A percentile compares a stretch with the other conserved stretches of the same genome.
Conservation (phyloP, 2,888 invertebrate species). For the Cephus nigrinus region DNA sequence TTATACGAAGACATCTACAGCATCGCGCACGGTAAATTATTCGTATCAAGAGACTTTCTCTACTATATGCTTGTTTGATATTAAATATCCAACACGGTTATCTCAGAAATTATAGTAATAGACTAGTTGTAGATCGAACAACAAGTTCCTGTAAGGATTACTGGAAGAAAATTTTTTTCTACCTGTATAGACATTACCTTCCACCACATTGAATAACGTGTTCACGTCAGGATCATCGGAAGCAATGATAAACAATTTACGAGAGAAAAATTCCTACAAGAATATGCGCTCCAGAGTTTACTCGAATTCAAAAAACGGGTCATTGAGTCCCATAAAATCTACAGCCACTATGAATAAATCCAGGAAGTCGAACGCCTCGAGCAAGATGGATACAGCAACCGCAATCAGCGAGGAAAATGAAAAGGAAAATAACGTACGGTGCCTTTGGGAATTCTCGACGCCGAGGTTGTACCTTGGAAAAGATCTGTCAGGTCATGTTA, state of each 20-base stretch:
- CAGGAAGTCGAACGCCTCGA: not conserved
- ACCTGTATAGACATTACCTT: not conserved
- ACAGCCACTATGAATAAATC: not conserved
- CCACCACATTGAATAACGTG: not conserved
- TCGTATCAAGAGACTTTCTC: not conserved
- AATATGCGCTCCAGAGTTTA: not conserved
- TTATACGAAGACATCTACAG: not conserved
- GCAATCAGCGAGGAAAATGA: not conserved
- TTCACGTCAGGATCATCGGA: not conserved
- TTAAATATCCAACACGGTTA: not conserved
- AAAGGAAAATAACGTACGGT: not conserved
- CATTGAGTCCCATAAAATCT: not conserved
- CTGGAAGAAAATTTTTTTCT: not conserved
- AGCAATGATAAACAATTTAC: not conserved
- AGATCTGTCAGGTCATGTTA: not conserved
- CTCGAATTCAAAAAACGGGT: not conserved
- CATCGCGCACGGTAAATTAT: not conserved
- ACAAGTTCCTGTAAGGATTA: not conserved
- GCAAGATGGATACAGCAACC: not conserved
- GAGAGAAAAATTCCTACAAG: not conserved
- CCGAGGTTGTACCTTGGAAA: not conserved
- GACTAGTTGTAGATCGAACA: not conserved
- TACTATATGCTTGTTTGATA: not conserved
- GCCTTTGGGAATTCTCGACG: not conserved
- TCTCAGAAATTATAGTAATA: not conserved